Percentiles rank a stretch among this genome's conserved stretches.
phyloP scores from a whole-genome alignment of 1,140 invertebrate species.

The Drosophila bifasciata region DNA sequence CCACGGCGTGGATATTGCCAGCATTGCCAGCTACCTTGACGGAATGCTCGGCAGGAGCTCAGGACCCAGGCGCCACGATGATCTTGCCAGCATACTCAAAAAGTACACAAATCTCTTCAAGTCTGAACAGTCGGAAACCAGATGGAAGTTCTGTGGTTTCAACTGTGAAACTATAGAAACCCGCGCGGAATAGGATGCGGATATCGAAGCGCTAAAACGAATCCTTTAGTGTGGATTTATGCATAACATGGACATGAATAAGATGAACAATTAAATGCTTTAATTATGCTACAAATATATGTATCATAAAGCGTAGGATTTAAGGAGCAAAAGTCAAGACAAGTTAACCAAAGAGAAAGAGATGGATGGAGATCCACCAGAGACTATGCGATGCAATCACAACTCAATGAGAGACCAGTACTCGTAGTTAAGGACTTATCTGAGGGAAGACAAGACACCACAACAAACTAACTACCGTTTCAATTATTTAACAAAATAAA shows the following conservation, averaged over 20 bases:
- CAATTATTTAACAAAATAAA: constrained; percentile 72
- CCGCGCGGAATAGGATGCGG: constrained; percentile 12
- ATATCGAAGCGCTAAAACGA: neutral
- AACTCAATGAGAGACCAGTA: constrained; percentile 63
- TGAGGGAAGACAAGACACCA: constrained; percentile 43
- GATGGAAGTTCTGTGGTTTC: constrained; percentile 91
- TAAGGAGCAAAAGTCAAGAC: constrained; percentile 48
- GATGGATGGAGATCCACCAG: constrained; percentile 16
- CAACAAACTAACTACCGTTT: constrained; percentile 64
- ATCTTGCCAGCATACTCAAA: constrained; percentile 90
- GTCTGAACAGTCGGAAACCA: constrained; percentile 46
- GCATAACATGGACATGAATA: constrained; percentile 23
- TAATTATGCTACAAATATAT: constrained; percentile 64
- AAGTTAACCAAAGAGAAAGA: constrained; percentile 55
- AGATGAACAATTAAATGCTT: constrained; percentile 72
- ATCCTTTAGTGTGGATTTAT: neutral
- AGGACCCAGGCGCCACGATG: constrained; percentile 86
- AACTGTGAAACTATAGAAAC: constrained; percentile 23
- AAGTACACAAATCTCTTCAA: constrained; percentile 91
- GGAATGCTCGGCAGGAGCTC: constrained; percentile 87
- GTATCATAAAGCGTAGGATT: constrained; percentile 47
- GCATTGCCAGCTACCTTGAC: constrained; percentile 93
- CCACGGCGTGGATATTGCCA: constrained; percentile 92
- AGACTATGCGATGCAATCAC: constrained; percentile 63
- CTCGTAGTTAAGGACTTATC: constrained; percentile 44